phyloP scores from a whole-genome alignment of 2,797 vertebrate genomes.

The Gymnothorax reevesii region DNA sequence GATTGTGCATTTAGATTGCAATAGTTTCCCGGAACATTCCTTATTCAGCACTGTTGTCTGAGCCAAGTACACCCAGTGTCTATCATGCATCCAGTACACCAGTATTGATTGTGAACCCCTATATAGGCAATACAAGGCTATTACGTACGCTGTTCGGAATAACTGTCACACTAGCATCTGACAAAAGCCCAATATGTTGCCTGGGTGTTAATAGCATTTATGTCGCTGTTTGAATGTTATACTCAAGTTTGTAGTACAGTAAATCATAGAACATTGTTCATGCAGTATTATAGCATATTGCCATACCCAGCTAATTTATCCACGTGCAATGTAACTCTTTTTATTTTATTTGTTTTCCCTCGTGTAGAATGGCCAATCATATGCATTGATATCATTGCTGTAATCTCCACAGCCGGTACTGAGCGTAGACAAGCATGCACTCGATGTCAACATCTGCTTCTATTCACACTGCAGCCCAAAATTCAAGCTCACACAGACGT shows the following conservation, averaged over 20 bases:
- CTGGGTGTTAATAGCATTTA: background rate
- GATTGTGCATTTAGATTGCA: background rate
- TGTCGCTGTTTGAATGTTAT: background rate
- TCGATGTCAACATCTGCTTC: background rate
- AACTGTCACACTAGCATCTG: background rate
- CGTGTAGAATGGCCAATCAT: background rate
- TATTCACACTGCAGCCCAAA: constrained; percentile 3
- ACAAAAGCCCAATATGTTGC: background rate
- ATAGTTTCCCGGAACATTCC: background rate
- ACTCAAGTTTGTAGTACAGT: background rate
- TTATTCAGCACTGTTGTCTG: background rate
- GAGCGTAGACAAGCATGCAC: background rate
- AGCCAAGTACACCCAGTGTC: background rate
- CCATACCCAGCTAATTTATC: background rate
- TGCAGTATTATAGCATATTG: no score
- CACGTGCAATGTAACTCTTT: background rate
- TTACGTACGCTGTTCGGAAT: background rate
- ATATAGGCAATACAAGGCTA: background rate
- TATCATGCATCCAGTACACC: background rate
- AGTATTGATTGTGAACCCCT: background rate
- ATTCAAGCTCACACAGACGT: background rate
- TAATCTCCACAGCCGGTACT: background rate
- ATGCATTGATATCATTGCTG: background rate
- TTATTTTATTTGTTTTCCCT: background rate
- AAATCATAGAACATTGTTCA: background rate